phyloP scores from a whole-genome alignment of 1,140 invertebrate genomes.

The Drosophila ficusphila region DNA sequence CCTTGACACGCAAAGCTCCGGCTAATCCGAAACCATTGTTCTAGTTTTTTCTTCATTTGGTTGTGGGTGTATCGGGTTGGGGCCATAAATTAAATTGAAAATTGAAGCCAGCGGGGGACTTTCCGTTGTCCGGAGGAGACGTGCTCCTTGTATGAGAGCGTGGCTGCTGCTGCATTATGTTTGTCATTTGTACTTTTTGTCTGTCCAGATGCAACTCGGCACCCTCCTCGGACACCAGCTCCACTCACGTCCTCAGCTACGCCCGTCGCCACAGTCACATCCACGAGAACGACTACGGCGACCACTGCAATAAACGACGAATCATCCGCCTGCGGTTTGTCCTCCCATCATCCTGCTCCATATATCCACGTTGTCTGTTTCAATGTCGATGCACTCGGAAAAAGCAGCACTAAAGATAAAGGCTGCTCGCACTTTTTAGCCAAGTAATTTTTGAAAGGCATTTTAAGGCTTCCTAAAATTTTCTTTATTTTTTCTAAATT shows the following conservation, averaged over 20 bases:
- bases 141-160: too few species aligned
- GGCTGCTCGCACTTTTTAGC: too few species aligned
- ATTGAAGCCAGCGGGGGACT: conserved; percentile 2
- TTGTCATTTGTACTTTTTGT: conserved; percentile 29
- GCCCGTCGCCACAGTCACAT: conserved; percentile 72
- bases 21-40: conserved; percentile 41
- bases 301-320: conserved; percentile 58
- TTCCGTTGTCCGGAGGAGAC: not conserved
- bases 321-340: conserved; percentile 72
- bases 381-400: conserved; percentile 19
- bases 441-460: too few species aligned
- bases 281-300: conserved; percentile 52
- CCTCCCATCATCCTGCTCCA: conserved; percentile 16
- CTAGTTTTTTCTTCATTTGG: conserved; percentile 19
- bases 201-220: conserved; percentile 65
- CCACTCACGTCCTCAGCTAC: conserved; percentile 71
- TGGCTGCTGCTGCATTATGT: conserved; percentile 23
- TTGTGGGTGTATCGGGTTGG: not conserved
- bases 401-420: not conserved
- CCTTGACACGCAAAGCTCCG: conserved; percentile 59
- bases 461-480: too few species aligned
- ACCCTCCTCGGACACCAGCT: conserved; percentile 55
- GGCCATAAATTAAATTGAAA: conserved; percentile 26
- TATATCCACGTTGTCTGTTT: conserved; percentile 11
- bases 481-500: too few species aligned